Conservation (phyloP, 2,888 invertebrate species). For the Athrips mouffetella region DNA sequence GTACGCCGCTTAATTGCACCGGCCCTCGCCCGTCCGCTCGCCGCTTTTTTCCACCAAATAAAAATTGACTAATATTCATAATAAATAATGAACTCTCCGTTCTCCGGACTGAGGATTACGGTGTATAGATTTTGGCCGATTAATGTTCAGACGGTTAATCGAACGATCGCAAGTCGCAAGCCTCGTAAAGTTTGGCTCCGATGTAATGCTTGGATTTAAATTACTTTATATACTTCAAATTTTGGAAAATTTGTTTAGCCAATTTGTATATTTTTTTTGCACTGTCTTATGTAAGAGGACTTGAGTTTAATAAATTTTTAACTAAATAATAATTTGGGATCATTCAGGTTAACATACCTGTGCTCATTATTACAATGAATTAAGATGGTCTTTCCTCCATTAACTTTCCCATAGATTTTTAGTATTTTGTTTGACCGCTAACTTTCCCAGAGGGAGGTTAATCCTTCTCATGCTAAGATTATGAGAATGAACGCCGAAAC, state of each 20-base stretch:
- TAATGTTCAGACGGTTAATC: conserved; percentile 56
- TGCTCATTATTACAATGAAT: too few species aligned
- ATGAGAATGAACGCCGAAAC: not conserved
- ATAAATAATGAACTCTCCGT: conserved; percentile 76
- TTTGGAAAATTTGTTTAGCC: not conserved
- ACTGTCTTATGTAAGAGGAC: too few species aligned
- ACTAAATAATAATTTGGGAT: too few species aligned
- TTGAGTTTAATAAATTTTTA: too few species aligned
- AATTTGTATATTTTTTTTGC: too few species aligned
- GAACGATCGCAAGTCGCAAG: conserved; percentile 33
- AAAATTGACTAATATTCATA: conserved; percentile 79
- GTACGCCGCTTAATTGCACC: conserved; percentile 89
- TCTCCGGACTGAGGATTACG: conserved; percentile 62
- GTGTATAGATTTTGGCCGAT: conserved; percentile 66
- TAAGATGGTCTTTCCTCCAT: not conserved
- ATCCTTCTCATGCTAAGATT: conserved; percentile 15
- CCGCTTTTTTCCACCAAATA: conserved; percentile 75
- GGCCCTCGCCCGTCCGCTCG: conserved; percentile 54
- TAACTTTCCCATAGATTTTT: conserved; percentile 12
- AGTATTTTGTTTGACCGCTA: too few species aligned
- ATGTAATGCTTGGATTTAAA: not conserved
- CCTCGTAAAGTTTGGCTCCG: not conserved
- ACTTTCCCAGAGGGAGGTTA: too few species aligned
- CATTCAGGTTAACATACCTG: too few species aligned
- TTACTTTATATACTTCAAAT: not conserved